A percentile compares a stretch with the other conserved stretches of the same genome.
phyloP scores from a whole-genome alignment of 2,797 vertebrate genomes.

The Enteromius afrohamiltoni region DNA sequence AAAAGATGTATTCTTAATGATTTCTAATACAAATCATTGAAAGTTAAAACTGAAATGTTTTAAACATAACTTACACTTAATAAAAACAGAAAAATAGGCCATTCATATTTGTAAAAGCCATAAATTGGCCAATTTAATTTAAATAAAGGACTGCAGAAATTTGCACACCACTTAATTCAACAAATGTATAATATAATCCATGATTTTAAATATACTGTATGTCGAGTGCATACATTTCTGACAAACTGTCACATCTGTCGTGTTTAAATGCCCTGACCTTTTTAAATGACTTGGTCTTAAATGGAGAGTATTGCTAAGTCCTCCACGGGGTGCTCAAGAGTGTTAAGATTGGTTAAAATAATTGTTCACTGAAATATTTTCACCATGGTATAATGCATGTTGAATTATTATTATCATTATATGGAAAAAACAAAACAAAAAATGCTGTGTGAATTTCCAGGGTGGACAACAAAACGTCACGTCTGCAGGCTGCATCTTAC shows the following conservation, averaged over 20 bases:
- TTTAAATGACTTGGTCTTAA: not conserved
- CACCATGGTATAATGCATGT: too few relatives aligned
- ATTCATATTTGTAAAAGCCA: not conserved
- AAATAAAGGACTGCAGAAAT: too few relatives aligned
- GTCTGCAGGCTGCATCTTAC: not conserved
- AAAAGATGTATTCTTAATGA: not conserved
- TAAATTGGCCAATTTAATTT: not conserved
- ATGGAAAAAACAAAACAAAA: too few relatives aligned
- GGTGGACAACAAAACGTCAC: not conserved
- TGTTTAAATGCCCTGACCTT: too few relatives aligned
- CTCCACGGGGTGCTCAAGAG: not conserved
- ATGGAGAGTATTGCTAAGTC: not conserved
- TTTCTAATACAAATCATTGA: too few relatives aligned
- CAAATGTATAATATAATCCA: too few relatives aligned
- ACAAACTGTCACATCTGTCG: not conserved
- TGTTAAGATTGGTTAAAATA: not conserved
- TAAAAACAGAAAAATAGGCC: not conserved
- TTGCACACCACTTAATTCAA: too few relatives aligned
- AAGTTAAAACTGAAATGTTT: too few relatives aligned
- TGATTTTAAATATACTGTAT: too few relatives aligned
- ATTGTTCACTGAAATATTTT: not conserved
- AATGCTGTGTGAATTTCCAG: too few relatives aligned
- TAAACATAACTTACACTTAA: too few relatives aligned
- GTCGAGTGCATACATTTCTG: not conserved
- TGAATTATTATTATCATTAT: too few relatives aligned